Conservation (phyloP, 2,797 vertebrate genomes). For the Micropoecilia bifurca region DNA sequence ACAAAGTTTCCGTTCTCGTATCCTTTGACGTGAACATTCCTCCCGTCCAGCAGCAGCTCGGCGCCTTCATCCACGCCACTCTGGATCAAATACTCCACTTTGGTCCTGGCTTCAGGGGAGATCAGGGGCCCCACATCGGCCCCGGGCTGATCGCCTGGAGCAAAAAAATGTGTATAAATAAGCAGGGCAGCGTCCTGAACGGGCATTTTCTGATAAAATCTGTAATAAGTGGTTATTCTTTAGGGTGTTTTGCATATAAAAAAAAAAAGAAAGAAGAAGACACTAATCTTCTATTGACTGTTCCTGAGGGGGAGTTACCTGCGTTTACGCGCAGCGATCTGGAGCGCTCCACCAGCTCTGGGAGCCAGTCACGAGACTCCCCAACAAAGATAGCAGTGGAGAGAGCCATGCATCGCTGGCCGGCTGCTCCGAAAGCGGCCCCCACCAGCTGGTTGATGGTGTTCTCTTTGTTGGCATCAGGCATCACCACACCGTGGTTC, state of each 20-base stretch:
- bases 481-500: constrained; percentile 98
- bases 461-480: constrained; percentile 98
- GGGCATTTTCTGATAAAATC: neutral
- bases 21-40: constrained; percentile 91
- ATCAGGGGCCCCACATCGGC: constrained; percentile 96
- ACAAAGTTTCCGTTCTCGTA: constrained; percentile 98
- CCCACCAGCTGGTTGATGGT: constrained; percentile 97
- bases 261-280: too few relatives aligned
- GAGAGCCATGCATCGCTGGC: constrained; percentile 97
- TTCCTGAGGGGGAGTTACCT: constrained; percentile 75
- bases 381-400: constrained; percentile 96
- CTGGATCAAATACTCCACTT: constrained; percentile 91
- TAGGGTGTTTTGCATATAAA: neutral
- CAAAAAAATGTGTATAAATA: neutral
- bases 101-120: constrained; percentile 87
- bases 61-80: constrained; percentile 94
- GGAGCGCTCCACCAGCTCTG: constrained; percentile 93
- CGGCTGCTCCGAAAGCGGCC: constrained; percentile 97
- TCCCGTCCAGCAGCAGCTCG: constrained; percentile 90
- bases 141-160: constrained; percentile 91
- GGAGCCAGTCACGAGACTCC: constrained; percentile 91
- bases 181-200: neutral
- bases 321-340: constrained; percentile 93
- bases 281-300: neutral
- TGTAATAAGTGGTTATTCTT: neutral